These are phyloP conservation scores for Lepidochrysops patricia DNA, from an alignment of 2,888 invertebrate species.

Conservation along the genomic window DNA sequence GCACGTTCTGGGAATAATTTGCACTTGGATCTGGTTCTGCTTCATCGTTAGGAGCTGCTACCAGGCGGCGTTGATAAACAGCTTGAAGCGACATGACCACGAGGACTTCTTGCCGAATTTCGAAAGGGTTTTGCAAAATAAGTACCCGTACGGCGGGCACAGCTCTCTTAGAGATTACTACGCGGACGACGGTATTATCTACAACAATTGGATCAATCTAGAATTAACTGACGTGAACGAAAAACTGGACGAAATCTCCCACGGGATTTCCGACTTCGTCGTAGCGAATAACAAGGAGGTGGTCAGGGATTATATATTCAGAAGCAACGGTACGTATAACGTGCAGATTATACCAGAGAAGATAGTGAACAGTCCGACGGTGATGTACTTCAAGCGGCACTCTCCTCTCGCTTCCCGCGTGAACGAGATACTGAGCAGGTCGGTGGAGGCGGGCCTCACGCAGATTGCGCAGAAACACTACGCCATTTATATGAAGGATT, in stretches of 20 bases:
- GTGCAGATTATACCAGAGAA: conserved; percentile 45
- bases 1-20: conserved; percentile 32
- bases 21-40: conserved; percentile 44
- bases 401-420: conserved; percentile 35
- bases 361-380: conserved; percentile 44
- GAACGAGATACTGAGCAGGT: conserved; percentile 31
- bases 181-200: conserved; percentile 33
- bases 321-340: conserved; percentile 31
- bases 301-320: conserved; percentile 32
- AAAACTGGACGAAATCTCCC: conserved; percentile 34
- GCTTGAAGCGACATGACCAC: conserved; percentile 36
- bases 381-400: conserved; percentile 41
- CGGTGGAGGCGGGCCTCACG: conserved; percentile 39
- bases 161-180: conserved; percentile 38
- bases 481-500: conserved; percentile 24
- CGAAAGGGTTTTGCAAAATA: conserved; percentile 30
- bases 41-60: conserved; percentile 44
- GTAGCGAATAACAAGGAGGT: conserved; percentile 40
- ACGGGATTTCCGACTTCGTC: conserved; percentile 37
- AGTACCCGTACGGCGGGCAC: conserved; percentile 38
- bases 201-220: conserved; percentile 36
- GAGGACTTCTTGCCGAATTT: conserved; percentile 31
- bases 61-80: conserved; percentile 40
- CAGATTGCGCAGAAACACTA: conserved; percentile 31
- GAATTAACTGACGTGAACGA: conserved; percentile 24